phyloP scores from a whole-genome alignment of 1,140 invertebrate genomes.

The Listronotus oregonensis region DNA sequence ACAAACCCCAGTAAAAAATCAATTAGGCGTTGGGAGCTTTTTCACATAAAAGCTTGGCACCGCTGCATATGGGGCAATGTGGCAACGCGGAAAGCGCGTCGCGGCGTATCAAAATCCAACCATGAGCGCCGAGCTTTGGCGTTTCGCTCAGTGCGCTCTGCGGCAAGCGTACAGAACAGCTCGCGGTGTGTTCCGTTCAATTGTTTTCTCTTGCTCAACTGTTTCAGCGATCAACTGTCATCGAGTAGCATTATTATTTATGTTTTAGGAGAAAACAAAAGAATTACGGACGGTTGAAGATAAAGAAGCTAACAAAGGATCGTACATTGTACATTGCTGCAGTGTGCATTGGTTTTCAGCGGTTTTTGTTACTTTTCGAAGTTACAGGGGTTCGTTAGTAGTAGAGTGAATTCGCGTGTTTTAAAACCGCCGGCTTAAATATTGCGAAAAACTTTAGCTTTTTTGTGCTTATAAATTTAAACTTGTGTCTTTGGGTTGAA shows the following conservation, averaged over 20 bases:
- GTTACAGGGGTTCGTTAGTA: neutral
- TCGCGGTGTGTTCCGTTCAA: slow-evolving; percentile 8
- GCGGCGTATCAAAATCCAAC: slow-evolving; percentile 18
- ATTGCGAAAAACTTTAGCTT: neutral
- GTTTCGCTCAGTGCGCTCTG: slow-evolving; percentile 33
- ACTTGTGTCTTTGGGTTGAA: slow-evolving; percentile 8
- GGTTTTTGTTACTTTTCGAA: neutral
- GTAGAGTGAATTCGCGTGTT: slow-evolving; percentile 2
- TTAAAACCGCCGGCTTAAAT: neutral
- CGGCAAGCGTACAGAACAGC: slow-evolving; percentile 26
- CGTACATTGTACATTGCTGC: slow-evolving; percentile 1
- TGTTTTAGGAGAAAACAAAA: slow-evolving; percentile 15
- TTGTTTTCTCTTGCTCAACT: slow-evolving; percentile 12
- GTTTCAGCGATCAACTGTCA: slow-evolving; percentile 12
- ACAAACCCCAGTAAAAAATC: slow-evolving; percentile 31
- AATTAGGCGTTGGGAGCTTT: slow-evolving; percentile 26
- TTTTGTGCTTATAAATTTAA: neutral
- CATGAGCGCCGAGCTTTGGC: neutral
- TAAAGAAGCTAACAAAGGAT: neutral
- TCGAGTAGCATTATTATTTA: slow-evolving; percentile 2
- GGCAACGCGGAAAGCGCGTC: slow-evolving; percentile 17
- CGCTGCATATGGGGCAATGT: neutral
- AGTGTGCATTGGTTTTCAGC: neutral
- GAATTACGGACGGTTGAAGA: neutral
- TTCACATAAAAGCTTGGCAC: slow-evolving; percentile 8